Base-by-base conservation (phyloP, 1,140 invertebrate genomes). In the Charaxes varanes region DNA sequence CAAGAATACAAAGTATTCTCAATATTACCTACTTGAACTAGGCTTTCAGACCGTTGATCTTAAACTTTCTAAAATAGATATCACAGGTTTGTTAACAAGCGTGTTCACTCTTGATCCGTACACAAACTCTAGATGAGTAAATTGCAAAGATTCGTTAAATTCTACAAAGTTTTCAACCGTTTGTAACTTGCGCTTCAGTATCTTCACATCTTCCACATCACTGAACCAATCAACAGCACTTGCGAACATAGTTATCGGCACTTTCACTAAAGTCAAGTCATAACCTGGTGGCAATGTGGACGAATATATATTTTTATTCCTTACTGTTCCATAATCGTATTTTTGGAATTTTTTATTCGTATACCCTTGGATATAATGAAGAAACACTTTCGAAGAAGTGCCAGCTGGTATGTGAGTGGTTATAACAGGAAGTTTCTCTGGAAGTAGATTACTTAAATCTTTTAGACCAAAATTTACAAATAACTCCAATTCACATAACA, bases 41-140 rank as follows among this genome's bases (percentile, higher is more conserved):
- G n/a, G n/a, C n/a, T n/a, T n/a, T n/a, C n/a, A n/a, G n/a, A n/a
- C n/a, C n/a, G 2, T 21, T 11, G 21, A 16, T 23, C 18, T 43
- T 21, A 57, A 32, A 30, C 10, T 35, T 14, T 36, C 37, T 15
- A 76, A 41, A 28, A 72, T 57, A 33, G 31, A 50, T 31, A 62
- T 40, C 4, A 73, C 41, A 43, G 61, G 59, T 11, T 62, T 27
- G 31, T 74, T 79, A 16, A 79, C 41, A 4, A 70, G 19, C 10
- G 26, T 30, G 27, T 70, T 65, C 6, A 59, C 55, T 19, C 76
- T 50, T 17, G 56, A 30, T 8, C 76, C 76, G 41, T 70, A 80
- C 6, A 73, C 43, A 59, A 73, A 80, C 41, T 80, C 76, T 28
- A 78, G 49, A 49, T 80, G 76, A 17, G 63, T 64, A 44, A 78